These are phyloP conservation scores for Sarcophilus harrisii DNA, from an alignment of 2,797 vertebrate genomes.

Conservation along the genomic window DNA sequence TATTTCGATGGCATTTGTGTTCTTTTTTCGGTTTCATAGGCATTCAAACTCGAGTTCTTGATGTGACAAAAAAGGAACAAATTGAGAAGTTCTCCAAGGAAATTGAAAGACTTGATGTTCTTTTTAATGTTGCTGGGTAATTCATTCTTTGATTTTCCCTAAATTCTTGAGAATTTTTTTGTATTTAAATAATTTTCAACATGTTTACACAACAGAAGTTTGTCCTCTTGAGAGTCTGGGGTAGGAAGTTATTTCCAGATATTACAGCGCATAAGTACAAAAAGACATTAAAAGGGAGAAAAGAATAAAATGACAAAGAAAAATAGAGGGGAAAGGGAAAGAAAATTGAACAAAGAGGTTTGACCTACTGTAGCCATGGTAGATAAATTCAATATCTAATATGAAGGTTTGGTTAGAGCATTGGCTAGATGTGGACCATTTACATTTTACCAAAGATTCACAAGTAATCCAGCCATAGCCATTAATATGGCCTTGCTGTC, in stretches of 20 bases:
- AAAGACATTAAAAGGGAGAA: neutral
- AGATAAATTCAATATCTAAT: neutral
- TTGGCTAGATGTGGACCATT: neutral
- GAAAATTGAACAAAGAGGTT: neutral
- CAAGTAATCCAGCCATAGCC: neutral
- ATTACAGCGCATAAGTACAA: neutral
- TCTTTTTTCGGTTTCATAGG: constrained; percentile 83
- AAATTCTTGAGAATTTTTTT: constrained; percentile 40
- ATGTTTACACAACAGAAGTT: neutral
- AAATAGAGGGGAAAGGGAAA: neutral
- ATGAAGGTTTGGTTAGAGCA: neutral
- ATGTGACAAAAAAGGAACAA: constrained; percentile 94
- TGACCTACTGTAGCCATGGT: neutral
- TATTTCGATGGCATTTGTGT: neutral
- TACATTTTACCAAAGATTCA: neutral
- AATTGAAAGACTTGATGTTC: constrained; percentile 91
- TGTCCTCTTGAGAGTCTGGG: neutral
- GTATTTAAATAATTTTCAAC: constrained; percentile 12
- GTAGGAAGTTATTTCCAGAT: neutral
- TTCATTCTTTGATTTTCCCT: neutral
- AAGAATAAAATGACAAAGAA: neutral
- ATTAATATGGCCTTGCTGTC: neutral
- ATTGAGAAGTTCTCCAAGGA: constrained; percentile 93
- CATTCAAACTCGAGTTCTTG: constrained; percentile 91
- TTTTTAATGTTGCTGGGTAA: constrained; percentile 97